phyloP scores from a whole-genome alignment of 2,888 invertebrate genomes.

The Esperia sulphurella region DNA sequence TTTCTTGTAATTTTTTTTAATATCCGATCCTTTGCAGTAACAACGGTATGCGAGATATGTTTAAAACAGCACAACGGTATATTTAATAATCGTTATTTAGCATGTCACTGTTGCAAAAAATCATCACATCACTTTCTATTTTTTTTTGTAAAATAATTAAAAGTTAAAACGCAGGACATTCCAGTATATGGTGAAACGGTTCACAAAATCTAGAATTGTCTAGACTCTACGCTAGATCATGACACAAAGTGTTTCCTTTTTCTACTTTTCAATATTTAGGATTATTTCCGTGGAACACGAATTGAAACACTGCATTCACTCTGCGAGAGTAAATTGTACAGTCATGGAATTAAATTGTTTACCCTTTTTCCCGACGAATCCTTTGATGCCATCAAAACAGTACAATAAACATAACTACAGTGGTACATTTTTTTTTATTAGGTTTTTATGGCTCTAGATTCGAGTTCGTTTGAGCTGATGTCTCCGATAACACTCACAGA shows the following conservation, averaged over 20 bases:
- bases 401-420: no score
- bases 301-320: constrained; percentile 24
- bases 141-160: neutral
- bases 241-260: constrained; percentile 51
- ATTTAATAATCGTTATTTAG: no score
- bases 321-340: constrained; percentile 19
- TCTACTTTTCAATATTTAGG: constrained; percentile 28
- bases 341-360: neutral
- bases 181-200: constrained; percentile 38
- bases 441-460: constrained; percentile 1
- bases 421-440: no score
- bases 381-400: no score
- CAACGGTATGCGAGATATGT: no score
- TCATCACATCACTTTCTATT: neutral
- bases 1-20: no score
- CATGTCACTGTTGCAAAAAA: neutral
- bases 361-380: no score
- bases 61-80: constrained; percentile 13
- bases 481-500: constrained; percentile 2
- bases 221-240: constrained; percentile 46
- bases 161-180: constrained; percentile 50
- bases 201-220: constrained; percentile 37
- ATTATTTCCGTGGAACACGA: constrained; percentile 26
- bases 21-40: no score
- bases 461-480: no score